Conservation (phyloP, 23 tunicate genomes). For the Diplosoma virens region DNA sequence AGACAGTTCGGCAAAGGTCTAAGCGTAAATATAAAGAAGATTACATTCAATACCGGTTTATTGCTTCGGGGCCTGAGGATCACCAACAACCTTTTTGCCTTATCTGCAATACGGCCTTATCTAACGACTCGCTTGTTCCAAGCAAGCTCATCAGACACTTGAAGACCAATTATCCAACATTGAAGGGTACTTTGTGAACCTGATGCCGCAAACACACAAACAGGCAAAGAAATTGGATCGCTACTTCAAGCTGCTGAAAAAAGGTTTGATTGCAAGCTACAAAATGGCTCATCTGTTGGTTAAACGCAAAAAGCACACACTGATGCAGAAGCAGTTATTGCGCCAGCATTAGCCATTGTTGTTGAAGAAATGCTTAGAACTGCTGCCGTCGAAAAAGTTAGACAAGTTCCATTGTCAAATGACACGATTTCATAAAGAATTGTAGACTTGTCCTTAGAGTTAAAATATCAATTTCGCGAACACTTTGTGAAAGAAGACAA, state of each 20-base stretch:
- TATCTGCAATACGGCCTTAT: constrained; percentile 58
- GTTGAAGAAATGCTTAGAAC: constrained; percentile 54
- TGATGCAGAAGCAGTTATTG: constrained; percentile 43
- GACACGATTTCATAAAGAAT: constrained; percentile 39
- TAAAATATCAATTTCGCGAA: constrained; percentile 53
- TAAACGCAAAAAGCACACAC: constrained; percentile 48
- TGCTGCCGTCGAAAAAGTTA: constrained; percentile 51
- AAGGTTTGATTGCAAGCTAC: constrained; percentile 48
- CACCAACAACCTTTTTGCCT: constrained; percentile 52
- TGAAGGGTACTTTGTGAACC: constrained; percentile 52
- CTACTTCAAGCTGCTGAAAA: constrained; percentile 51
- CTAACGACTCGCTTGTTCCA: constrained; percentile 61
- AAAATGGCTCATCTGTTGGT: constrained; percentile 56
- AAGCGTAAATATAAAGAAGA: constrained; percentile 41
- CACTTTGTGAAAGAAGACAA: constrained; percentile 37
- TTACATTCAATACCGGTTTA: constrained; percentile 45
- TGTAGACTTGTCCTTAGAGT: constrained; percentile 50
- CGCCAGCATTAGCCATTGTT: constrained; percentile 63
- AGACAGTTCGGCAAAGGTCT: constrained; percentile 33
- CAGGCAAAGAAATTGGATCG: constrained; percentile 16
- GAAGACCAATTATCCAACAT: constrained; percentile 53
- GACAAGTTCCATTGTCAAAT: constrained; percentile 38
- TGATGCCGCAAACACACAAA: constrained; percentile 40
- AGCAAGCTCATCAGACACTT: constrained; percentile 51
- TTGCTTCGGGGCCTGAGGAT: constrained; percentile 44